Evolutionary conservation across 1,140 invertebrate species (phyloP).

Genomic region (Cephus cinctus): DNA sequence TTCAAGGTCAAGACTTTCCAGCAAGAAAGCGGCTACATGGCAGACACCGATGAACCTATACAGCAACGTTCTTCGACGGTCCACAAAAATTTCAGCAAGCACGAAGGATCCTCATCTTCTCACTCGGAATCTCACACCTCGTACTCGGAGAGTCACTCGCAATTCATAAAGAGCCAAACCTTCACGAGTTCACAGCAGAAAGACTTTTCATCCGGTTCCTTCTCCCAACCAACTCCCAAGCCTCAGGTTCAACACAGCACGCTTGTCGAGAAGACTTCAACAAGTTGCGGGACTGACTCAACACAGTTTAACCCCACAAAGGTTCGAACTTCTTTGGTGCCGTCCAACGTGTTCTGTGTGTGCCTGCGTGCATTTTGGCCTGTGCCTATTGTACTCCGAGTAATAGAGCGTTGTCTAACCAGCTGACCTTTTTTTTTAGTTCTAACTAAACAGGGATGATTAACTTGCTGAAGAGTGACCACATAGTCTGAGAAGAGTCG

Average conservation of each 20-base stretch:
- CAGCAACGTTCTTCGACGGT: constrained; percentile 25
- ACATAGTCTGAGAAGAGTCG: too few species aligned
- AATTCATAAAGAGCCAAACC: constrained; percentile 42
- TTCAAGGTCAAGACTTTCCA: constrained; percentile 54
- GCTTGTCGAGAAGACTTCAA: constrained; percentile 38
- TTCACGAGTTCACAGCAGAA: constrained; percentile 38
- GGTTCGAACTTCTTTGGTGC: constrained; percentile 41
- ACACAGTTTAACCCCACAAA: constrained; percentile 35
- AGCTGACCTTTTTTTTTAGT: too few species aligned
- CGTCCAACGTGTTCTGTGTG: too few species aligned
- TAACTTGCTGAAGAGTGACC: too few species aligned
- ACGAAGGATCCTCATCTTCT: constrained; percentile 38
- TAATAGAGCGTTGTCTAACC: too few species aligned
- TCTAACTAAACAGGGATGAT: too few species aligned
- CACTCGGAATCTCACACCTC: constrained; percentile 39
- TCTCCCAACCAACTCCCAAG: constrained; percentile 28
- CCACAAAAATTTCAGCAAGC: constrained; percentile 38
- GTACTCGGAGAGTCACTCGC: constrained; percentile 30
- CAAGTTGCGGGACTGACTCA: constrained; percentile 22
- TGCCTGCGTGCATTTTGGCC: too few species aligned
- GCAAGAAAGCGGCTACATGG: constrained; percentile 68
- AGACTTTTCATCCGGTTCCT: constrained; percentile 25
- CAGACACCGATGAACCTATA: constrained; percentile 69
- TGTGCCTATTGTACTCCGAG: too few species aligned
- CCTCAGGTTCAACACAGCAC: constrained; percentile 39